Percentiles rank a stretch among this genome's conserved stretches.
Conservation (phyloP, 2,888 invertebrate species). For the Nebria salina region DNA sequence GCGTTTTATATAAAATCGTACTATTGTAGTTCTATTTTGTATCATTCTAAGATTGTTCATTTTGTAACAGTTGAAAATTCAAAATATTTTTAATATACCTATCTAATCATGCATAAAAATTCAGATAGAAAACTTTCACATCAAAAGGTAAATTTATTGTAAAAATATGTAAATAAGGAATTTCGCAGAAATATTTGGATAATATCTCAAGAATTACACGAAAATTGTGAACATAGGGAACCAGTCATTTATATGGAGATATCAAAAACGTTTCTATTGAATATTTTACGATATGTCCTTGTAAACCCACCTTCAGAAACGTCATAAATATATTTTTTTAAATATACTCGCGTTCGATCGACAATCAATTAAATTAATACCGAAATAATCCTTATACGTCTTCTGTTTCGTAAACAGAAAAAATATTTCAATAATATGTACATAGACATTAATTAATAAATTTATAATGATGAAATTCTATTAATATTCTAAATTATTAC, state of each 20-base stretch:
- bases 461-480: neutral
- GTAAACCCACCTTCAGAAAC: neutral
- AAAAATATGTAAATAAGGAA: neutral
- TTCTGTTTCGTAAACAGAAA: neutral
- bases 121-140: too few species aligned
- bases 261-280: neutral
- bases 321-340: neutral
- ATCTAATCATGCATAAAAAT: too few species aligned
- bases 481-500: too few species aligned
- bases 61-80: too few species aligned
- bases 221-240: neutral
- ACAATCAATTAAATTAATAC: neutral
- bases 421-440: neutral
- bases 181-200: neutral
- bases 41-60: too few species aligned
- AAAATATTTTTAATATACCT: too few species aligned
- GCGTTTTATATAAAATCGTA: too few species aligned
- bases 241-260: neutral
- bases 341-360: neutral
- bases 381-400: neutral
- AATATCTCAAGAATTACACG: neutral
- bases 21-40: too few species aligned
- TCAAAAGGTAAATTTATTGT: neutral
- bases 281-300: neutral
- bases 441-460: neutral